These are phyloP conservation scores for Leptoteleia sp. DNA, from an alignment of 1,140 invertebrate genomes.

Conservation along the genomic window DNA sequence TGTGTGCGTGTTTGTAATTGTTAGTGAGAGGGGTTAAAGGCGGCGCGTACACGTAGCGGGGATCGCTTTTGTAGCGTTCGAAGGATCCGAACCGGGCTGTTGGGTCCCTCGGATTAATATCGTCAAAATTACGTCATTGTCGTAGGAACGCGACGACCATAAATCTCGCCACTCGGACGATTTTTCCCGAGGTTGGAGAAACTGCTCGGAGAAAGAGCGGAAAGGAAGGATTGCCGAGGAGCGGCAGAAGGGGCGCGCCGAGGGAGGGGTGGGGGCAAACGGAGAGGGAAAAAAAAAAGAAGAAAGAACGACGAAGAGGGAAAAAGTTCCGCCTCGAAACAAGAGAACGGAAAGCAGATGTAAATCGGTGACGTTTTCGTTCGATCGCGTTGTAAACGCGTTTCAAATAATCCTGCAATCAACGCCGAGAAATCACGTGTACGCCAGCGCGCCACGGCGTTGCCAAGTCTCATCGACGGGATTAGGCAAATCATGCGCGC, in stretches of 20 bases:
- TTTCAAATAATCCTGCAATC: conserved; percentile 59
- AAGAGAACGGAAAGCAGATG: conserved; percentile 34
- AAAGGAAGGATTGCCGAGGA: conserved; percentile 1
- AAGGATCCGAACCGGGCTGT: conserved; percentile 16
- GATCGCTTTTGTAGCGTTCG: conserved; percentile 34
- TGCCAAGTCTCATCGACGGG: conserved; percentile 39
- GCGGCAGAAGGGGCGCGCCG: no score
- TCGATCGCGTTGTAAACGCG: conserved; percentile 44
- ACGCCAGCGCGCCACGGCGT: conserved; percentile 13
- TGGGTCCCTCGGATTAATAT: conserved; percentile 31
- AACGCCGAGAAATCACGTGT: conserved; percentile 46
- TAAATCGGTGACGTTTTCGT: conserved; percentile 36
- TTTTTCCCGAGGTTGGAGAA: conserved; percentile 14
- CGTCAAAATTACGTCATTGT: conserved; percentile 28
- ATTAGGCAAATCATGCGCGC: conserved; percentile 56
- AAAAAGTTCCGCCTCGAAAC: conserved; percentile 19
- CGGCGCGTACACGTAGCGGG: conserved; percentile 12
- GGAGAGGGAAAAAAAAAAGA: conserved; percentile 7
- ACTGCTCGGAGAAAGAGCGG: conserved; percentile 4
- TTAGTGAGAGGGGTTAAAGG: conserved; percentile 36
- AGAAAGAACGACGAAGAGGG: neutral
- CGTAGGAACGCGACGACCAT: conserved; percentile 11
- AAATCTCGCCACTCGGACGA: conserved; percentile 7
- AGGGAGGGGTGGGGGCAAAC: no score
- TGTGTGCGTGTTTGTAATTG: conserved; percentile 48